These are phyloP conservation scores for Stegastes partitus DNA, from an alignment of 2,113 vertebrate genomes.

Conservation along the genomic window DNA sequence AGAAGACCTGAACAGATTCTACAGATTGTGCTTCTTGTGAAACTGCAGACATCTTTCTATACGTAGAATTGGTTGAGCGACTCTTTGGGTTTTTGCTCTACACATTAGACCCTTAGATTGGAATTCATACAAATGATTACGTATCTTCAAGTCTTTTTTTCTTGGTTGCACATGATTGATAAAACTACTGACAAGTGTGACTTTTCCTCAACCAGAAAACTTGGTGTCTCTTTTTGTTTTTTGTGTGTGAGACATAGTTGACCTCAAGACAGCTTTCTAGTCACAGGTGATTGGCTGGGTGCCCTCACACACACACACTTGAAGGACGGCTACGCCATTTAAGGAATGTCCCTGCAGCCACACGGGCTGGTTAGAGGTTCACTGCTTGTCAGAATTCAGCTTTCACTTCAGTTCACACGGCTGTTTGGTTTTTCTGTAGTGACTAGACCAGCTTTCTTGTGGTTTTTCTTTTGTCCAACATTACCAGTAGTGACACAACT, in stretches of 20 bases:
- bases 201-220: neutral
- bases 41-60: no score
- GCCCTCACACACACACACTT: slow-evolving; percentile 21
- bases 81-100: no score
- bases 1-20: neutral
- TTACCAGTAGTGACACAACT: neutral
- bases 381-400: slow-evolving; percentile 26
- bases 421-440: neutral
- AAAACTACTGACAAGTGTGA: neutral
- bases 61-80: no score
- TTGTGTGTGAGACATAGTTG: neutral
- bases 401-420: slow-evolving; percentile 2
- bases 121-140: neutral
- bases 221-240: neutral
- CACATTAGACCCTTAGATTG: neutral
- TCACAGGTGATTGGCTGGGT: slow-evolving; percentile 61
- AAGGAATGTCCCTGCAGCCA: slow-evolving; percentile 63
- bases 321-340: slow-evolving; percentile 50
- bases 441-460: neutral
- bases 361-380: slow-evolving; percentile 9
- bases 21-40: neutral
- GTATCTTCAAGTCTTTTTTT: neutral
- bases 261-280: slow-evolving; percentile 17
- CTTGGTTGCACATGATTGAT: neutral
- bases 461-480: neutral